Conservation (phyloP, 1,140 invertebrate genomes). For the Conus ventricosus region DNA sequence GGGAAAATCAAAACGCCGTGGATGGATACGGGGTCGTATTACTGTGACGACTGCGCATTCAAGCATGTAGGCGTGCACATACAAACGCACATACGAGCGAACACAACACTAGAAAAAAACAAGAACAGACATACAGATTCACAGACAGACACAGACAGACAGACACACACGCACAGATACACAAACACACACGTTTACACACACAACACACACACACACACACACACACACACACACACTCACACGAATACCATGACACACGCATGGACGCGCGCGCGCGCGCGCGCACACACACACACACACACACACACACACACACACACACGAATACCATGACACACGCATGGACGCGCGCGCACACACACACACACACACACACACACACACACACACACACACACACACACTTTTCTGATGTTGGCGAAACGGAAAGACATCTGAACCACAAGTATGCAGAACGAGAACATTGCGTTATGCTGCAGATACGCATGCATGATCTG, state of each 20-base stretch:
- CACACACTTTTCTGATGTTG: neutral
- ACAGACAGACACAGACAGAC: neutral
- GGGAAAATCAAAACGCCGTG: neutral
- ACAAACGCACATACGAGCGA: too few species aligned
- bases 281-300: conserved; percentile 5
- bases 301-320: neutral
- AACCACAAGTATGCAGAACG: too few species aligned
- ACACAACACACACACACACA: neutral
- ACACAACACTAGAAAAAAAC: neutral
- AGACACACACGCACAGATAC: too few species aligned
- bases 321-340: too few species aligned
- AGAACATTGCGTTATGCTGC: too few species aligned
- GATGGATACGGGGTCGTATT: neutral
- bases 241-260: neutral
- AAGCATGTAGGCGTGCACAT: too few species aligned
- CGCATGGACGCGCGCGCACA: too few species aligned
- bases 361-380: neutral
- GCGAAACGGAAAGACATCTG: too few species aligned
- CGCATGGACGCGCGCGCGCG: neutral
- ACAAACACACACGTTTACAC: neutral
- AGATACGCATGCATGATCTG: too few species aligned
- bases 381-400: neutral
- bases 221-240: too few species aligned
- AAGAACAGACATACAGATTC: neutral
- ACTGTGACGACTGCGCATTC: too few species aligned